Evolutionary conservation across 2,888 invertebrate genomes (phyloP), one percentile per base, ranked within the genome.

Genomic region (Lobophora halterata): DNA sequence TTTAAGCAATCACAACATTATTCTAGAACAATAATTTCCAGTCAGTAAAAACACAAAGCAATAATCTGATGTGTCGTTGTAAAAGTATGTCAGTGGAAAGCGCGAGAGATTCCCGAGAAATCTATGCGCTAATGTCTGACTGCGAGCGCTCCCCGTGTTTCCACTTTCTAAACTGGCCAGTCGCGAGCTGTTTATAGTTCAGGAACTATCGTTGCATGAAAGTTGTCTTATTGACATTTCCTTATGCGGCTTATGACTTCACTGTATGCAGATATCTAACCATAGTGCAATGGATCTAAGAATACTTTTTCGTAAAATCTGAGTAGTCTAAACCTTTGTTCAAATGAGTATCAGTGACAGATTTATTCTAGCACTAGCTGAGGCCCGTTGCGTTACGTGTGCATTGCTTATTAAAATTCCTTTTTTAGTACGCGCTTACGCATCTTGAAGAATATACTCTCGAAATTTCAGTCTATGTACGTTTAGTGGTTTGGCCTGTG

Each of bases 41-140:
- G 1, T n/a, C 5, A 28, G 8, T 23, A 10, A 14, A 35, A 31
- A 50, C 19, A 16, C 27, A 35, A 43, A 25, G 41, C 38, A 44
- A 31, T 46, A 44, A 43, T 42, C 45, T 46, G 49, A 32, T 34
- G 52, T 55, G 55, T 59, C 60, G 46, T 49, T 43, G 71, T 57
- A 73, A 75, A 83, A 79, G 81, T 83, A 70, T 86, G 86, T 78
- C 81, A 83, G 76, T 83, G 86, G 83, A 87, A 86, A 87, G 83
- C 79, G 82, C 83, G 77, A 79, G 83, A 83, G 79, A 83, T 71
- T 87, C 86, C 82, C 80, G 80, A 78, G 86, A 87, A 86, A 86
- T 85, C 78, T 72, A 69, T 70, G 69, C 73, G 76, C 75, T 72
- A 78, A 77, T 71, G 74, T 54, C 72, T 61, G 72, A 61, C 65